Evolutionary conservation across 2,113 vertebrate genomes (phyloP).

Genomic region (Etheostoma cragini): DNA sequence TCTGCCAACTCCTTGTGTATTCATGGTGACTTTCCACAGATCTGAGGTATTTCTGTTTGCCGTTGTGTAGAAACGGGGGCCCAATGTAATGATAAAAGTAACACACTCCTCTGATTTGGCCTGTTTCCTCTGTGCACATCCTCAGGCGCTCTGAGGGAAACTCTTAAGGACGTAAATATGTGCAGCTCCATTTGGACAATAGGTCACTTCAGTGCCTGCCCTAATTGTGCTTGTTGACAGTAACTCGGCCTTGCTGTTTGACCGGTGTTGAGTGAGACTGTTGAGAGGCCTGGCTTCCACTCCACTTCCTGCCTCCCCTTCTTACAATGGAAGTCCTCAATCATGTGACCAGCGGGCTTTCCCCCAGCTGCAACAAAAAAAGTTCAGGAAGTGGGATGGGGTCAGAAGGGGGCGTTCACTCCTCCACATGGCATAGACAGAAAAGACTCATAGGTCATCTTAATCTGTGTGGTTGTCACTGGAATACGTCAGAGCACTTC

Average conservation of each 20-base stretch:
- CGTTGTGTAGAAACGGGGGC: constrained; percentile 30
- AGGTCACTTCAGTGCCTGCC: constrained; percentile 28
- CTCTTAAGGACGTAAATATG: constrained; percentile 21
- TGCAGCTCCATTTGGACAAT: constrained; percentile 41
- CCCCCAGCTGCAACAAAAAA: constrained; percentile 67
- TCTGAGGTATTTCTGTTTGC: constrained; percentile 58
- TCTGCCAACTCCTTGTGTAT: background rate
- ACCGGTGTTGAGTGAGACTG: constrained; percentile 73
- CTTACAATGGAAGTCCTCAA: constrained; percentile 75
- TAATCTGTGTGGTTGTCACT: constrained; percentile 47
- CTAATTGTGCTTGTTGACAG: constrained; percentile 81
- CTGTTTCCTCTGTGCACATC: constrained; percentile 25
- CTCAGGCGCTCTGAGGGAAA: constrained; percentile 37
- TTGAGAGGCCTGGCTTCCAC: constrained; percentile 68
- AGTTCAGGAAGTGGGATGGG: constrained; percentile 61
- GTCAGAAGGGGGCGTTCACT: constrained; percentile 22
- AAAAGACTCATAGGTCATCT: constrained; percentile 43
- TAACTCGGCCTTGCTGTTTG: constrained; percentile 71
- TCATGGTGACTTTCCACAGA: constrained; percentile 62
- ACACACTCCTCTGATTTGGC: background rate
- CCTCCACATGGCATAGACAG: constrained; percentile 45
- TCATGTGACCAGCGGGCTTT: constrained; percentile 69
- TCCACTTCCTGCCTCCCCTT: constrained; percentile 74
- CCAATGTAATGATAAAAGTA: constrained; percentile 37
- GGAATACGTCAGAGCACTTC: constrained; percentile 57